Conservation (phyloP, 2,888 invertebrate species). For the Phymatocera aterrima region DNA sequence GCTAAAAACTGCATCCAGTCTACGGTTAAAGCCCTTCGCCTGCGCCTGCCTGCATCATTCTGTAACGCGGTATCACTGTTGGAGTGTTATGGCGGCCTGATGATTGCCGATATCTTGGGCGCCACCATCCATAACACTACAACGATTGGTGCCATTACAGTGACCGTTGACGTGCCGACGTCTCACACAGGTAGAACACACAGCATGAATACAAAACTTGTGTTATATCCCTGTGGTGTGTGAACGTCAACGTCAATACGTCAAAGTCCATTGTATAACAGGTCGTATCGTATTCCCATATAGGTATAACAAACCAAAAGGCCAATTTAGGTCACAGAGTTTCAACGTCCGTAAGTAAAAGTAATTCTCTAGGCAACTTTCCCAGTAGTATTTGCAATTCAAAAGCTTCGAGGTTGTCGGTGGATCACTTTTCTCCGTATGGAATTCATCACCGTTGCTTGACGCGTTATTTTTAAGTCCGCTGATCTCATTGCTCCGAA, state of each 20-base stretch:
- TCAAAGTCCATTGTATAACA: no score
- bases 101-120: no score
- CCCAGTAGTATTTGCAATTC: slow-evolving; percentile 2
- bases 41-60: not conserved
- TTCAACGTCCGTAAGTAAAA: slow-evolving; percentile 25
- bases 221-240: no score
- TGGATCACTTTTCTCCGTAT: not conserved
- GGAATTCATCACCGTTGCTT: not conserved
- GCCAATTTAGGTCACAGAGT: slow-evolving; percentile 9
- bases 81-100: no score
- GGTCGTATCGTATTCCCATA: not conserved
- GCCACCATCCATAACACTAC: no score
- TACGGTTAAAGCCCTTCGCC: not conserved
- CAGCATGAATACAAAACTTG: no score
- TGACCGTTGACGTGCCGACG: no score
- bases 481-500: slow-evolving; percentile 21
- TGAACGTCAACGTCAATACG: no score
- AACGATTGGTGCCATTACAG: no score
- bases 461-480: not conserved
- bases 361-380: not conserved
- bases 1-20: slow-evolving; percentile 12
- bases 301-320: not conserved
- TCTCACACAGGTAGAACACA: no score
- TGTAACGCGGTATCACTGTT: no score
- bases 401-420: not conserved